These are phyloP conservation scores for Oriolus oriolus DNA, from an alignment of 2,113 vertebrate genomes.

Conservation along the genomic window DNA sequence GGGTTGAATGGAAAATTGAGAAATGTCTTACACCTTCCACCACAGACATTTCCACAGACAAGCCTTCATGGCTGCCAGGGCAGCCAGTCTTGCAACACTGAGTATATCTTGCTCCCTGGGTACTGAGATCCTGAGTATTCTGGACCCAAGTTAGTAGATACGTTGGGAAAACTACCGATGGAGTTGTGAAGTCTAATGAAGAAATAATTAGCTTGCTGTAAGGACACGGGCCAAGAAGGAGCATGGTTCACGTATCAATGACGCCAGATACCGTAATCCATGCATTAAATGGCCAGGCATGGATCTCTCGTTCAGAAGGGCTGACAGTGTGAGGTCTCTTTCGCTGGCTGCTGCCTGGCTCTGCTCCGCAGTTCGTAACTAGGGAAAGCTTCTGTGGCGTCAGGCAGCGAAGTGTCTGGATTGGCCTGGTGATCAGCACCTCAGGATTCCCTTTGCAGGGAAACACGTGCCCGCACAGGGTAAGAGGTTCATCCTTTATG, in stretches of 20 bases:
- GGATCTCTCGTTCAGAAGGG: neutral
- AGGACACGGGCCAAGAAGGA: neutral
- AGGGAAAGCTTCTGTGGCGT: neutral
- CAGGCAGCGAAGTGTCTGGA: neutral
- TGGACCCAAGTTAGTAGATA: neutral
- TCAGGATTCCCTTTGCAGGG: neutral
- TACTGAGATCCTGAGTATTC: neutral
- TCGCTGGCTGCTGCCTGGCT: neutral
- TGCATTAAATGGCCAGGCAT: neutral
- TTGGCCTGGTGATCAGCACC: neutral
- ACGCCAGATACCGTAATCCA: neutral
- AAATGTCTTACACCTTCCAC: neutral
- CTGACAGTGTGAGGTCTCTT: neutral
- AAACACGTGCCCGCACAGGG: rapidly evolving
- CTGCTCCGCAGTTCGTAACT: neutral
- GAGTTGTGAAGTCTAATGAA: neutral
- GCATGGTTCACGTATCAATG: rapidly evolving
- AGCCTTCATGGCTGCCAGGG: neutral
- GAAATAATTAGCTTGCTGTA: neutral
- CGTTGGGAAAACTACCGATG: neutral
- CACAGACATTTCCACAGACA: neutral
- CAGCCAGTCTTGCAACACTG: neutral
- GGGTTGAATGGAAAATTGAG: neutral
- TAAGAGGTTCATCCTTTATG: neutral
- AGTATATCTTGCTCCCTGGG: neutral